phyloP scores from a whole-genome alignment of 1,140 invertebrate species.

The Bombus confusus region DNA sequence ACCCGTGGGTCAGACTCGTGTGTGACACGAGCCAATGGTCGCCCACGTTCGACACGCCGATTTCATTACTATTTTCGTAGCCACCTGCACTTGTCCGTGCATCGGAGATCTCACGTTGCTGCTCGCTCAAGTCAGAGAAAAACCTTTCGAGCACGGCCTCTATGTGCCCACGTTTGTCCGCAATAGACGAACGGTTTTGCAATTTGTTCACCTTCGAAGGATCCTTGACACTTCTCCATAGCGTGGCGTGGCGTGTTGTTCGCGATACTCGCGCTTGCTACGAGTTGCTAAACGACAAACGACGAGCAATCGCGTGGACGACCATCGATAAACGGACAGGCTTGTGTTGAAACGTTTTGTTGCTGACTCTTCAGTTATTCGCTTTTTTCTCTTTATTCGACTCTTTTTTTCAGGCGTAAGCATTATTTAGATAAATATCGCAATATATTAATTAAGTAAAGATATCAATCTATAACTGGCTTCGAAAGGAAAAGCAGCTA shows the following conservation, averaged over 20 bases:
- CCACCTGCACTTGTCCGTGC: conserved; percentile 32
- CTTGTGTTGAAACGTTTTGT: neutral
- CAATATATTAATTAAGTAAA: too few species aligned
- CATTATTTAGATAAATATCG: neutral
- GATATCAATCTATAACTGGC: too few species aligned
- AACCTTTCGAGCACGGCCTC: conserved; percentile 8
- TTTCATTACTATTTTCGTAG: conserved; percentile 61
- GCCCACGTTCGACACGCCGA: conserved; percentile 59
- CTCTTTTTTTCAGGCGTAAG: neutral
- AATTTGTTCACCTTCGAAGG: conserved; percentile 55
- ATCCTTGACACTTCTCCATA: conserved; percentile 52
- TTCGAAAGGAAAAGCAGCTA: too few species aligned
- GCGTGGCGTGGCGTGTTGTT: conserved; percentile 5
- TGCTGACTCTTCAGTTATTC: neutral
- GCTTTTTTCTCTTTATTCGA: neutral
- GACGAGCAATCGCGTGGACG: conserved; percentile 18
- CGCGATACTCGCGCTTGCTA: conserved; percentile 6
- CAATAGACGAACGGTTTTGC: conserved; percentile 43
- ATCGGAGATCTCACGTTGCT: neutral
- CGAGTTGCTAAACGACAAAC: conserved; percentile 38
- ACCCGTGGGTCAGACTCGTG: conserved; percentile 55
- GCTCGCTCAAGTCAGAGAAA: neutral
- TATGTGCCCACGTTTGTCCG: conserved; percentile 28
- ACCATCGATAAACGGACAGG: neutral
- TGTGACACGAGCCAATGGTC: conserved; percentile 62